Evolutionary conservation across 2,888 invertebrate species (phyloP).

Genomic region (Lasioglossum vierecki): DNA sequence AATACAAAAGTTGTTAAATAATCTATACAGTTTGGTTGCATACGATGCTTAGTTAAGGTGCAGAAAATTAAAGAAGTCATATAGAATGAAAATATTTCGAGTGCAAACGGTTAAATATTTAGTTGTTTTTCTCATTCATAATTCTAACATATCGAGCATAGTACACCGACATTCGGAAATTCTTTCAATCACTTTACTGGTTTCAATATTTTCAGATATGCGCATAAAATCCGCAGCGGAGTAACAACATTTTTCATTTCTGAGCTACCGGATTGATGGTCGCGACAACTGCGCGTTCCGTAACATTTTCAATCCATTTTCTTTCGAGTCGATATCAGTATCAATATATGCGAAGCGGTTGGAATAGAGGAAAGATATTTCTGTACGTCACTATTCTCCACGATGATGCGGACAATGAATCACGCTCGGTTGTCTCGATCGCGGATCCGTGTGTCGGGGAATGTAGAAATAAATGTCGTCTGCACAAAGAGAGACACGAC

Average conservation of each 20-base stretch:
- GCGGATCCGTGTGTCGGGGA: not conserved
- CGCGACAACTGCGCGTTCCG: not conserved
- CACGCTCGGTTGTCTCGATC: not conserved
- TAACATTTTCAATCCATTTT: conserved; percentile 2
- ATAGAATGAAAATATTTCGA: no score
- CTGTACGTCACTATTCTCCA: not conserved
- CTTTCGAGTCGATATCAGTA: not conserved
- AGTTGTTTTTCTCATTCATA: not conserved
- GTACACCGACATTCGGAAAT: not conserved
- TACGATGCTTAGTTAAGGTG: no score
- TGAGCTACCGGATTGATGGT: not conserved
- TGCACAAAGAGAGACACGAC: not conserved
- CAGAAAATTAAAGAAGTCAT: no score
- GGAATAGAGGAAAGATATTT: conserved; percentile 16
- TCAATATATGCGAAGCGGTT: not conserved
- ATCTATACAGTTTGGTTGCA: no score
- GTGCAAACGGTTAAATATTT: no score
- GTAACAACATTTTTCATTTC: not conserved
- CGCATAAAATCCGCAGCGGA: not conserved
- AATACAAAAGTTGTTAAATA: no score
- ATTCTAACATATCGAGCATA: not conserved
- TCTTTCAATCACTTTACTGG: not conserved
- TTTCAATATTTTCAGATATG: not conserved
- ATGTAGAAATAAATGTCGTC: not conserved
- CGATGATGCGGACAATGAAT: conserved; percentile 12